Percentiles rank a stretch among this genome's conserved stretches.
phyloP scores from a whole-genome alignment of 2,113 vertebrate species.

The Melanotaenia duboulayi region DNA sequence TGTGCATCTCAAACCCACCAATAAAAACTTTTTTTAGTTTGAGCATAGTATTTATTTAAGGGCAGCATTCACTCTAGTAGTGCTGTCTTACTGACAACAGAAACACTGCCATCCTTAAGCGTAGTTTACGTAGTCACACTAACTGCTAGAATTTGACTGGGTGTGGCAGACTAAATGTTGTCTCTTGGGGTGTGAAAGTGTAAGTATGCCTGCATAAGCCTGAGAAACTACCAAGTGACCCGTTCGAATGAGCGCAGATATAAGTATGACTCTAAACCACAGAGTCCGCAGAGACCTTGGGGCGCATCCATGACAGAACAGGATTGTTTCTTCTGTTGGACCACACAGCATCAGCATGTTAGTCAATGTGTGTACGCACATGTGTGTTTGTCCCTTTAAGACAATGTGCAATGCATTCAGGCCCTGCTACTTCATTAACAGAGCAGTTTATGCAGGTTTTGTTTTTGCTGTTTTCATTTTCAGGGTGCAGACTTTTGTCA shows the following conservation, averaged over 20 bases:
- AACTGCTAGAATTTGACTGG: slow-evolving; percentile 47
- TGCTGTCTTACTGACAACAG: neutral
- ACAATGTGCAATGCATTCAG: slow-evolving; percentile 4
- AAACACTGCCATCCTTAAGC: slow-evolving; percentile 24
- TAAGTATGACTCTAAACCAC: slow-evolving; percentile 8
- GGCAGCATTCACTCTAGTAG: neutral
- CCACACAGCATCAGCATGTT: slow-evolving; percentile 62
- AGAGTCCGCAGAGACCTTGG: slow-evolving; percentile 22
- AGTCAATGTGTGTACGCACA: neutral
- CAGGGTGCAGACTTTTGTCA: neutral
- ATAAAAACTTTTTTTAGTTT: neutral
- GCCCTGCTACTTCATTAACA: too few species aligned
- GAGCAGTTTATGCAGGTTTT: neutral
- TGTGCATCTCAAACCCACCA: neutral
- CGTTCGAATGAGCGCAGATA: slow-evolving; percentile 6
- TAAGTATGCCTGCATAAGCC: neutral
- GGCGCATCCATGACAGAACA: slow-evolving; percentile 28
- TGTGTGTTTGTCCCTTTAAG: slow-evolving; percentile 12
- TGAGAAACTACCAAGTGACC: slow-evolving; percentile 2
- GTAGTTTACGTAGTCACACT: neutral
- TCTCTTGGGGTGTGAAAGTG: slow-evolving; percentile 30
- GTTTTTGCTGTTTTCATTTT: neutral
- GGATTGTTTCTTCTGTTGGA: slow-evolving; percentile 52
- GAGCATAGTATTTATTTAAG: neutral
- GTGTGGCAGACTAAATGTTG: slow-evolving; percentile 48